A percentile compares a stretch with the other conserved stretches of the same genome.
Conservation (phyloP, 2,113 vertebrate species). For the Anseranas semipalmata region DNA sequence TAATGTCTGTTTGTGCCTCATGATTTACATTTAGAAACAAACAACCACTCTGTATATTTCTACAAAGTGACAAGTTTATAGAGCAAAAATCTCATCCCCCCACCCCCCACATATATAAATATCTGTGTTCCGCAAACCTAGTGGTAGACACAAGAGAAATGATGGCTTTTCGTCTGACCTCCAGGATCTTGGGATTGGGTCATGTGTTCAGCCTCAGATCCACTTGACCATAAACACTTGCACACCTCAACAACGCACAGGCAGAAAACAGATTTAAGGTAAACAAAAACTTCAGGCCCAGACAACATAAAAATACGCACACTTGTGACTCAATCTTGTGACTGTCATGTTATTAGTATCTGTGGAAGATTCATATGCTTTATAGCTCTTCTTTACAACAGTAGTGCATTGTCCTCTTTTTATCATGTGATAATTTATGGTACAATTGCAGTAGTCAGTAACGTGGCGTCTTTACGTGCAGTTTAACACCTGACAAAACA, state of each 20-base stretch:
- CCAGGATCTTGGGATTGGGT: background rate
- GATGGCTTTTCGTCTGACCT: background rate
- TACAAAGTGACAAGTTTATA: background rate
- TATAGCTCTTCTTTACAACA: background rate
- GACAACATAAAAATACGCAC: background rate
- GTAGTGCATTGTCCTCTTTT: background rate
- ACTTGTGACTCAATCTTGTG: background rate
- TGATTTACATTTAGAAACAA: background rate
- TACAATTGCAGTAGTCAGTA: slow-evolving; percentile 19
- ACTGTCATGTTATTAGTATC: background rate
- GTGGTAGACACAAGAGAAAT: background rate
- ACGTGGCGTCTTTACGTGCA: background rate
- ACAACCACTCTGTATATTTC: background rate
- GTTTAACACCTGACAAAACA: slow-evolving; percentile 66
- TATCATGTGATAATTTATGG: background rate
- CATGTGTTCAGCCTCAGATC: background rate
- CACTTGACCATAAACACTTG: background rate
- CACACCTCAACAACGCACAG: background rate
- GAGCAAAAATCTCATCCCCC: background rate
- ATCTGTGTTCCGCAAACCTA: background rate
- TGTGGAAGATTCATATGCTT: background rate
- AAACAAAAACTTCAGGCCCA: background rate
- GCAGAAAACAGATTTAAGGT: background rate
- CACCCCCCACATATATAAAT: background rate
- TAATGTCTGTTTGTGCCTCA: background rate